Conservation (phyloP, 2,888 invertebrate genomes). For the Syritta pipiens region DNA sequence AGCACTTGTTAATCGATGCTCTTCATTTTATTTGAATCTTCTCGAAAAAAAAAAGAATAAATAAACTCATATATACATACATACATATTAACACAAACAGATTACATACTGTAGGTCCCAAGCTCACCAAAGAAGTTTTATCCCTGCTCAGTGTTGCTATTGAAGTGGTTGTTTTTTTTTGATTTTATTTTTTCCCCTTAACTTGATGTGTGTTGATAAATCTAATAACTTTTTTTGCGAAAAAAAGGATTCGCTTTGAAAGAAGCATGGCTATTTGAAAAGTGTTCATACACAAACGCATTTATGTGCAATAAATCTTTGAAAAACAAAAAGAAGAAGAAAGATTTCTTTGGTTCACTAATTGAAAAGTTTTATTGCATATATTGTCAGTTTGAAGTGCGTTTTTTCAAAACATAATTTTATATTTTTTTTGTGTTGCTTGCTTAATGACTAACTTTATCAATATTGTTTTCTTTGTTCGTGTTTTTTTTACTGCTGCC, state of each 20-base stretch:
- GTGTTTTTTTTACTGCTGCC: conserved; percentile 73
- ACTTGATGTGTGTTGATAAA: conserved; percentile 2
- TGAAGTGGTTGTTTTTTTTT: conserved; percentile 7
- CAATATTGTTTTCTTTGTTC: conserved; percentile 71
- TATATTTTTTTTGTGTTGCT: conserved; percentile 49
- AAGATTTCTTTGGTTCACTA: conserved; percentile 16
- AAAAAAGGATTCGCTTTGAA: too few relatives aligned
- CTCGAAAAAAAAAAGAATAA: neutral
- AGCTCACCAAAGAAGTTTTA: neutral
- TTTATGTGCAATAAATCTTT: neutral
- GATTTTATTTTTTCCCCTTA: neutral
- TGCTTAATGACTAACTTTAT: conserved; percentile 69
- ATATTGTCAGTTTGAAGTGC: conserved; percentile 37
- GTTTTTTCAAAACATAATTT: conserved; percentile 52
- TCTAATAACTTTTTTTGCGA: too few relatives aligned
- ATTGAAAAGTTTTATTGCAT: conserved; percentile 58
- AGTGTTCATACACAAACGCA: too few relatives aligned
- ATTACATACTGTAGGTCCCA: conserved; percentile 1
- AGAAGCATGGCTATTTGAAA: too few relatives aligned
- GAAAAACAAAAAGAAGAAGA: conserved; percentile 8
- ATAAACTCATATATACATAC: conserved; percentile 16
- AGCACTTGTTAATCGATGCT: too few relatives aligned
- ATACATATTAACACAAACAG: conserved; percentile 16
- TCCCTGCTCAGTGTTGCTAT: neutral
- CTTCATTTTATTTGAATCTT: neutral